Conservation (phyloP, 2,888 invertebrate genomes). For the Cerastis leucographa region DNA sequence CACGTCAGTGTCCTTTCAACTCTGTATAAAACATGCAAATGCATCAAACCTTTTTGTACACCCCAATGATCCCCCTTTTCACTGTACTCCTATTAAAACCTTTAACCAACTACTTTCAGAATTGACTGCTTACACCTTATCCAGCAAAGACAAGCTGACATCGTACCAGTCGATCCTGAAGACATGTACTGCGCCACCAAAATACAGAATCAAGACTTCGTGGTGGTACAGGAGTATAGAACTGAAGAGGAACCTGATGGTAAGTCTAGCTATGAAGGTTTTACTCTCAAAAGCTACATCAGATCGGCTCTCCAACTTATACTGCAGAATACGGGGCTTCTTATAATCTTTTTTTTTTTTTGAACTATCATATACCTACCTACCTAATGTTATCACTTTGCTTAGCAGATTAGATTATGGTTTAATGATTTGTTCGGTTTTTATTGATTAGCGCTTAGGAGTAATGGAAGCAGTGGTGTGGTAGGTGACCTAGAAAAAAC, state of each 20-base stretch:
- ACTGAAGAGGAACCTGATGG: conserved; percentile 94
- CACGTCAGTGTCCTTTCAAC: too few species aligned
- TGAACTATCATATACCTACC: background rate
- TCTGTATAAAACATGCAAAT: too few species aligned
- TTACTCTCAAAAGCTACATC: background rate
- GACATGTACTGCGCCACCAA: conserved; percentile 96
- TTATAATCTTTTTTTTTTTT: too few species aligned
- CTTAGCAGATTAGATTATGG: background rate
- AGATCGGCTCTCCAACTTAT: background rate
- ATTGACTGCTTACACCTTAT: conserved; percentile 95
- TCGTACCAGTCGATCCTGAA: conserved; percentile 96
- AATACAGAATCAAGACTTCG: conserved; percentile 93
- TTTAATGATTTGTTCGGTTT: background rate
- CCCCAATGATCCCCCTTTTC: background rate
- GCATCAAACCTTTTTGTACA: background rate
- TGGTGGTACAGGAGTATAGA: conserved; percentile 94
- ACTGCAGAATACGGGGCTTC: background rate
- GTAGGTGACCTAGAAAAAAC: background rate
- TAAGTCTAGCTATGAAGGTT: conserved; percentile 72
- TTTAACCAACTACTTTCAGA: conserved; percentile 78
- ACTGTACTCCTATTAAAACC: background rate
- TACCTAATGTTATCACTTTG: background rate
- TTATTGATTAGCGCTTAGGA: background rate
- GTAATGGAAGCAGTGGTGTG: background rate
- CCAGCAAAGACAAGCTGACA: conserved; percentile 94